phyloP scores from a whole-genome alignment of 2,888 invertebrate genomes.

The Trissolcus japonicus region DNA sequence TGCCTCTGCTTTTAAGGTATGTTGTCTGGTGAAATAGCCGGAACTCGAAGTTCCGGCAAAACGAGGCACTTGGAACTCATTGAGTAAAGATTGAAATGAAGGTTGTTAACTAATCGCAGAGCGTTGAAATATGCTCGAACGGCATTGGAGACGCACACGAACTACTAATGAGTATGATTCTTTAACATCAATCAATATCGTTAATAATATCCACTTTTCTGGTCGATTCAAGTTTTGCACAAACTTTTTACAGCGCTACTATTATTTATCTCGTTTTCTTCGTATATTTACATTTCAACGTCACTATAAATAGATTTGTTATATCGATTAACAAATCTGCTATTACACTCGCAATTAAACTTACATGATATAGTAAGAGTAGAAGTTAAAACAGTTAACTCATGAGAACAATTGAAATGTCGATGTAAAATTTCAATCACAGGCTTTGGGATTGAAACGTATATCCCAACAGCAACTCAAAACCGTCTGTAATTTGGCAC shows the following conservation, averaged over 20 bases:
- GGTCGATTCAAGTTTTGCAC: not conserved
- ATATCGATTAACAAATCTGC: constrained; percentile 37
- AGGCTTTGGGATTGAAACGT: not conserved
- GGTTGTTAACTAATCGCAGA: too few species aligned
- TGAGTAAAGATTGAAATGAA: too few species aligned
- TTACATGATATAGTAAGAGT: not conserved
- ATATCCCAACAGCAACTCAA: constrained; percentile 7
- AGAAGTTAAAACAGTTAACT: not conserved
- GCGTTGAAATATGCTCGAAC: too few species aligned
- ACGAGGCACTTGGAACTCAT: too few species aligned
- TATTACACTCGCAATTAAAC: constrained; percentile 28
- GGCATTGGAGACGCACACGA: too few species aligned
- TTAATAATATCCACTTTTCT: not conserved
- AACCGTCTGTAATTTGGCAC: constrained; percentile 39
- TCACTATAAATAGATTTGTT: constrained; percentile 33
- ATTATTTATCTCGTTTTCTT: too few species aligned
- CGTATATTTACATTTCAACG: constrained; percentile 47
- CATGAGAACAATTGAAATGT: not conserved
- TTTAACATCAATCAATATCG: too few species aligned
- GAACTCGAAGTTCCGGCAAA: constrained; percentile 9
- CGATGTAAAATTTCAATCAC: constrained; percentile 2
- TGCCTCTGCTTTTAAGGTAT: too few species aligned
- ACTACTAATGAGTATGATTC: too few species aligned
- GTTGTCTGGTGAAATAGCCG: constrained; percentile 3
- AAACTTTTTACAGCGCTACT: constrained; percentile 1